phyloP scores from a whole-genome alignment of 1,140 invertebrate genomes.

The Drosophila punjabiensis region DNA sequence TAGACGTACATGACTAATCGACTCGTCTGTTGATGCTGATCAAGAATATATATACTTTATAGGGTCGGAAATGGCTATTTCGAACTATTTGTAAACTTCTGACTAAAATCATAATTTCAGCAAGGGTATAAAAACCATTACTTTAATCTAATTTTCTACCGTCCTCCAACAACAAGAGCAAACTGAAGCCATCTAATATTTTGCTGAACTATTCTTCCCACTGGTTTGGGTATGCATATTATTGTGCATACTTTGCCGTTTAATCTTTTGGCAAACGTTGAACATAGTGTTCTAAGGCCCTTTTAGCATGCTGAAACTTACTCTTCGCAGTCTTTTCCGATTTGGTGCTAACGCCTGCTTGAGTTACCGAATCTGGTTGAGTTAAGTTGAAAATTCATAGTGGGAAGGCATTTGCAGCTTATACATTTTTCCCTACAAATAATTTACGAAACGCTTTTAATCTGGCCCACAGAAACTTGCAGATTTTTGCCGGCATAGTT shows the following conservation, averaged over 20 bases:
- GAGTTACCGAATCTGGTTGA: conserved; percentile 42
- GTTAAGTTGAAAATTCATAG: conserved; percentile 16
- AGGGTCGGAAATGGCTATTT: too few species aligned
- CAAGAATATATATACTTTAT: too few species aligned
- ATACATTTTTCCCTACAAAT: conserved; percentile 58
- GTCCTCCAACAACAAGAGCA: neutral
- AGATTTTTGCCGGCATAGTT: conserved; percentile 58
- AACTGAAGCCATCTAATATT: neutral
- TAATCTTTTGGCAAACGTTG: conserved; percentile 56
- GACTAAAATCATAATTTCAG: too few species aligned
- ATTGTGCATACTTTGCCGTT: conserved; percentile 45
- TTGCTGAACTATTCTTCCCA: conserved; percentile 66
- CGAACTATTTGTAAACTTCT: too few species aligned
- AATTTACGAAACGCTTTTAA: conserved; percentile 61
- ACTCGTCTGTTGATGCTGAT: too few species aligned
- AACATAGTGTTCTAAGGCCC: conserved; percentile 60
- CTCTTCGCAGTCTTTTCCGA: neutral
- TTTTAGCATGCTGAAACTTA: conserved; percentile 46
- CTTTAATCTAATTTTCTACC: neutral
- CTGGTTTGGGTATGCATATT: conserved; percentile 63
- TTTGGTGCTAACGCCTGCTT: conserved; percentile 52
- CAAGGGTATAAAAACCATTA: too few species aligned
- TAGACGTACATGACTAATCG: too few species aligned
- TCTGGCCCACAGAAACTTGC: conserved; percentile 64
- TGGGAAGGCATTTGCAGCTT: conserved; percentile 21